Percentiles rank a stretch among this genome's conserved stretches.
Conservation (phyloP, 2,888 invertebrate species). For the Apamea monoglypha region DNA sequence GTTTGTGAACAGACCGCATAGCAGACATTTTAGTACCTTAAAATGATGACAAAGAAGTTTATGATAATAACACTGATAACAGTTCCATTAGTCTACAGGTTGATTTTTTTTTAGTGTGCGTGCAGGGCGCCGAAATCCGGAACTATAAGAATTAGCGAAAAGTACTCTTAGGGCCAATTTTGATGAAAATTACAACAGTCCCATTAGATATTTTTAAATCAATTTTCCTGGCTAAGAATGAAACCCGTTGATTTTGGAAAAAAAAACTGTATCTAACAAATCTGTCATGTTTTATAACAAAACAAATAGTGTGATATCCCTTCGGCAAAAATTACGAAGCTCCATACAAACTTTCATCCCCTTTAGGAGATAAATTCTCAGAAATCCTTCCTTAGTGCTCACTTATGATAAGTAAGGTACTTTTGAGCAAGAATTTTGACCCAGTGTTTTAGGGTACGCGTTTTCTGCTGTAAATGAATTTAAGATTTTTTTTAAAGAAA, state of each 20-base stretch:
- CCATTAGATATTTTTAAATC: too few relatives aligned
- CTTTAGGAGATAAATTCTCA: background rate
- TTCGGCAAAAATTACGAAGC: background rate
- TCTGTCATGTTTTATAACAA: background rate
- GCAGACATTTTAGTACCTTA: slow-evolving; percentile 93
- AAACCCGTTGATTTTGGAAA: background rate
- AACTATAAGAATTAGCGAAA: background rate
- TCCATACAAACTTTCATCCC: background rate
- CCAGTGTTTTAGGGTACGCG: background rate
- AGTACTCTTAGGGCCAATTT: background rate
- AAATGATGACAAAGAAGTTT: slow-evolving; percentile 30
- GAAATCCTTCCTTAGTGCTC: background rate
- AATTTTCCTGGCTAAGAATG: background rate
- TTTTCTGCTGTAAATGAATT: background rate
- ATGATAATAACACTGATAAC: background rate
- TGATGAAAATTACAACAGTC: background rate
- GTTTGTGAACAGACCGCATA: slow-evolving; percentile 96
- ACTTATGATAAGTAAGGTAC: background rate
- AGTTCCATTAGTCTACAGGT: background rate
- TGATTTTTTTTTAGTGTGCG: background rate
- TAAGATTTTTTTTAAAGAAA: background rate
- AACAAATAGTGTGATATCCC: background rate
- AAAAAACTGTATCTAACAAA: background rate
- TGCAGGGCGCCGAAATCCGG: background rate
- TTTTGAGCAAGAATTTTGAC: background rate